phyloP scores from a whole-genome alignment of 2,888 invertebrate genomes.

The Napeogenes sylphis region DNA sequence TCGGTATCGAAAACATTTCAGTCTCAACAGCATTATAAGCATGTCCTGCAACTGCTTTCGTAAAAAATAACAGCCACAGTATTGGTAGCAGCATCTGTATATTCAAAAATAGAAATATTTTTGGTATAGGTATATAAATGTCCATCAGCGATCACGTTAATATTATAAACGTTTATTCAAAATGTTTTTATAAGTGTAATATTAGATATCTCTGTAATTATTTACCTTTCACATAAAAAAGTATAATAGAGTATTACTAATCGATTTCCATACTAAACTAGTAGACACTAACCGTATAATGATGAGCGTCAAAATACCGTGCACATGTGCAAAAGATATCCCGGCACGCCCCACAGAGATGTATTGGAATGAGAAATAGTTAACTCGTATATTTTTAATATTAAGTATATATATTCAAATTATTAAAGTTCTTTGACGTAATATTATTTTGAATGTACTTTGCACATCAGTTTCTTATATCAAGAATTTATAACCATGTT shows the following conservation, averaged over 20 bases:
- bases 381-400: neutral
- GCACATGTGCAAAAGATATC: constrained; percentile 61
- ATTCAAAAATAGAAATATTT: constrained; percentile 9
- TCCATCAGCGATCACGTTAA: too few relatives aligned
- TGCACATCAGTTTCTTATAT: neutral
- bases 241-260: constrained; percentile 40
- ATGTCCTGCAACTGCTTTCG: constrained; percentile 39
- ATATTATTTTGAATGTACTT: neutral
- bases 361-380: constrained; percentile 24
- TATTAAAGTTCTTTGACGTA: neutral
- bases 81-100: constrained; percentile 34
- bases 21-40: constrained; percentile 80
- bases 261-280: constrained; percentile 65
- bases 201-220: too few relatives aligned
- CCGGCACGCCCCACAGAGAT: constrained; percentile 32
- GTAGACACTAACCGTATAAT: constrained; percentile 32
- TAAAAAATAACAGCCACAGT: constrained; percentile 35
- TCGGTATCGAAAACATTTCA: constrained; percentile 87
- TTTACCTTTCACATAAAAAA: too few relatives aligned
- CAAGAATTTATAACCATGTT: neutral
- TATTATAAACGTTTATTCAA: too few relatives aligned
- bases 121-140: neutral
- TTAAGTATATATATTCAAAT: neutral
- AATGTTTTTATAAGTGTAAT: too few relatives aligned
- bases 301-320: constrained; percentile 45